These are phyloP conservation scores for Drosophila colorata DNA, from an alignment of 2,888 invertebrate species.

Conservation along the genomic window DNA sequence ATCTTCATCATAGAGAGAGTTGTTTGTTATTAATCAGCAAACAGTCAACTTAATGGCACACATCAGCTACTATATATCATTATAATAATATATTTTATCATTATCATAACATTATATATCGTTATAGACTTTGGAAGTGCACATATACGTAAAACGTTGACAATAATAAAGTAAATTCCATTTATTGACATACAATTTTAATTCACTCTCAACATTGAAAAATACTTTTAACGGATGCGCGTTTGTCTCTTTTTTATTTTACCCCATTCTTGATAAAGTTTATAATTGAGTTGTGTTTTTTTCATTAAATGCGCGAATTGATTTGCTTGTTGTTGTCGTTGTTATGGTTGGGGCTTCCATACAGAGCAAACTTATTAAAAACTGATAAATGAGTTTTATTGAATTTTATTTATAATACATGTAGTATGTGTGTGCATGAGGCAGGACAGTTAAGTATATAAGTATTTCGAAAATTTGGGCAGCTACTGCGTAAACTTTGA, in stretches of 20 bases:
- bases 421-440: not conserved
- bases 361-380: slow-evolving; percentile 74
- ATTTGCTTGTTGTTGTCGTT: slow-evolving; percentile 54
- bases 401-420: slow-evolving; percentile 39
- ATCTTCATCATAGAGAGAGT: too few relatives aligned
- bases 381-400: slow-evolving; percentile 71
- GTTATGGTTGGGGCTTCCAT: slow-evolving; percentile 25
- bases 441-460: slow-evolving; percentile 8
- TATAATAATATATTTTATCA: slow-evolving; percentile 19
- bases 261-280: slow-evolving; percentile 64
- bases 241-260: slow-evolving; percentile 2
- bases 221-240: slow-evolving; percentile 56
- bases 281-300: slow-evolving; percentile 79
- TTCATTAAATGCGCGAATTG: slow-evolving; percentile 79
- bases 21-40: too few relatives aligned
- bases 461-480: slow-evolving; percentile 24
- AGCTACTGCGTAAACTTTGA: slow-evolving; percentile 13
- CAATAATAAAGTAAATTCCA: slow-evolving; percentile 68
- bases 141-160: slow-evolving; percentile 40
- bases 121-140: slow-evolving; percentile 26
- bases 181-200: slow-evolving; percentile 74
- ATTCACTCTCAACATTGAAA: slow-evolving; percentile 71
- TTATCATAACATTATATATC: slow-evolving; percentile 17
- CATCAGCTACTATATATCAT: not conserved
- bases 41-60: too few relatives aligned